Evolutionary conservation across 1,140 invertebrate genomes (phyloP).

Genomic region (Atta colombica): DNA sequence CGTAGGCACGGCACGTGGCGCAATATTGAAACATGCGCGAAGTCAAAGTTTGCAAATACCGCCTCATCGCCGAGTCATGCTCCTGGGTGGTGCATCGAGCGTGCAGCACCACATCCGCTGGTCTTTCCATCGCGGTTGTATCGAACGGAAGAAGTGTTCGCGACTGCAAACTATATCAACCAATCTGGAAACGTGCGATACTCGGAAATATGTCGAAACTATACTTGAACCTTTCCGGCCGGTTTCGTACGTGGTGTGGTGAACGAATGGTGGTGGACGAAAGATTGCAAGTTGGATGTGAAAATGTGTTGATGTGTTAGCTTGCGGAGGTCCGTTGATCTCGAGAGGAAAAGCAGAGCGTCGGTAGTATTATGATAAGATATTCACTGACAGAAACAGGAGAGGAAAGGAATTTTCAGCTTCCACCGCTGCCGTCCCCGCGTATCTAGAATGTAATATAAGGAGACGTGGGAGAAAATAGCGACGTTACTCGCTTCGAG

Average conservation of each 20-base stretch:
- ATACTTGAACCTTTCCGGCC: background rate
- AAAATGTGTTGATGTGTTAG: background rate
- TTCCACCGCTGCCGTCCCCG: conserved; percentile 58
- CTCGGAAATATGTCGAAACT: conserved; percentile 69
- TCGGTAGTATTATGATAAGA: conserved; percentile 81
- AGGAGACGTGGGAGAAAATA: conserved; percentile 79
- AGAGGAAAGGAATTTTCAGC: conserved; percentile 78
- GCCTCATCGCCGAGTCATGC: conserved; percentile 50
- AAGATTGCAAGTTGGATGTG: conserved; percentile 24
- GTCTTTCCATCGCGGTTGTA: conserved; percentile 53
- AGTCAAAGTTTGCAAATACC: conserved; percentile 64
- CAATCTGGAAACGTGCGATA: conserved; percentile 48
- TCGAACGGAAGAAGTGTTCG: conserved; percentile 56
- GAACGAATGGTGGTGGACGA: background rate
- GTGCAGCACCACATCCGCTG: conserved; percentile 29
- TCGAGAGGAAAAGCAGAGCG: conserved; percentile 51
- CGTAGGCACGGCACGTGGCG: conserved; percentile 32
- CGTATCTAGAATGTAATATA: conserved; percentile 81
- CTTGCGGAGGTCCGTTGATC: conserved; percentile 23
- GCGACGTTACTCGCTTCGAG: conserved; percentile 62
- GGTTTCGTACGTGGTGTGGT: background rate
- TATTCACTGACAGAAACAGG: conserved; percentile 83
- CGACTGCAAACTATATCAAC: conserved; percentile 49
- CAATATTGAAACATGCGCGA: conserved; percentile 55
- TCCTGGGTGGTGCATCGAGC: conserved; percentile 33